Conservation (phyloP, 2,888 invertebrate genomes). For the Anorthoa munda region DNA sequence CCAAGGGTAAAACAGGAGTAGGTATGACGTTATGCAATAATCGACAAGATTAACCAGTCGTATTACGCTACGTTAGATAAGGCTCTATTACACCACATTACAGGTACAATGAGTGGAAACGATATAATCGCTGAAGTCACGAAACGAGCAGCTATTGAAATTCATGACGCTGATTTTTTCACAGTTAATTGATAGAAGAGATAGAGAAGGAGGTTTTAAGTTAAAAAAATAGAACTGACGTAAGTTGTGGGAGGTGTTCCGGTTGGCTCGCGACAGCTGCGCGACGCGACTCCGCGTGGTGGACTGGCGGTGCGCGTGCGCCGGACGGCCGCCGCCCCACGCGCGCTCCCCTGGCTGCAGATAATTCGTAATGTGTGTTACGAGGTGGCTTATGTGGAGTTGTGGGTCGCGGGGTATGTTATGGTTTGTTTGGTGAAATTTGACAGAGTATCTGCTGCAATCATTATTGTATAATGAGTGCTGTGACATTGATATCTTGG, state of each 20-base stretch:
- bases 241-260: slow-evolving; percentile 63
- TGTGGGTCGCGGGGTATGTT: slow-evolving; percentile 79
- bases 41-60: slow-evolving; percentile 66
- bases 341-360: slow-evolving; percentile 74
- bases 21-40: slow-evolving; percentile 66
- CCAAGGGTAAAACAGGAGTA: slow-evolving; percentile 64
- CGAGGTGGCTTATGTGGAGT: slow-evolving; percentile 83
- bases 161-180: slow-evolving; percentile 39
- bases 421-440: slow-evolving; percentile 69
- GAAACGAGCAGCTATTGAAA: slow-evolving; percentile 48
- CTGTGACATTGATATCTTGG: slow-evolving; percentile 53
- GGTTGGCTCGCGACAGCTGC: slow-evolving; percentile 80
- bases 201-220: slow-evolving; percentile 34
- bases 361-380: slow-evolving; percentile 83
- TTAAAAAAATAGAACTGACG: slow-evolving; percentile 69
- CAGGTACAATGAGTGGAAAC: slow-evolving; percentile 61
- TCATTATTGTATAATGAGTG: slow-evolving; percentile 52
- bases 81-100: slow-evolving; percentile 77
- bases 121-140: slow-evolving; percentile 64
- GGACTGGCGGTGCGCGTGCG: slow-evolving; percentile 81
- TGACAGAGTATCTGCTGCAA: slow-evolving; percentile 58
- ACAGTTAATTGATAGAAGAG: slow-evolving; percentile 47
- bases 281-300: slow-evolving; percentile 86
- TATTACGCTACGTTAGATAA: slow-evolving; percentile 84
- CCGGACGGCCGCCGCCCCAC: slow-evolving; percentile 71